Evolutionary conservation across 2,113 vertebrate genomes (phyloP).

Genomic region (Prunella fulvescens): DNA sequence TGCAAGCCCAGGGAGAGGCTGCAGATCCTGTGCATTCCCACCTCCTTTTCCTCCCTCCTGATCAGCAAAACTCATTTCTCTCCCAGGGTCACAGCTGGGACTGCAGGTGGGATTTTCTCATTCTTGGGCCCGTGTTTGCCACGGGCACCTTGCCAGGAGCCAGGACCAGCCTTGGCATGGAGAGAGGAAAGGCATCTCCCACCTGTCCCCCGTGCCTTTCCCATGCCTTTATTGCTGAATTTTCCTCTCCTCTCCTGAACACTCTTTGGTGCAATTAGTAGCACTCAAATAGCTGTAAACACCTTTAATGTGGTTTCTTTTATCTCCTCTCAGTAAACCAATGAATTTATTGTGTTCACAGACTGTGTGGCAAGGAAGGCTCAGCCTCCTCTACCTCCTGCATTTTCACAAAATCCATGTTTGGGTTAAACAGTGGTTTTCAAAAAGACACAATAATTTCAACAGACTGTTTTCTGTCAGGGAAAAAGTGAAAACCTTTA

Average conservation of each 20-base stretch:
- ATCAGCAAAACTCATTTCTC: not conserved
- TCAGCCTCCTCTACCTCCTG: not conserved
- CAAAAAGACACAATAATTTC: not conserved
- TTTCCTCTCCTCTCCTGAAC: not conserved
- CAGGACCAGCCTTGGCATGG: accelerated
- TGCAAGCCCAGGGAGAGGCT: not conserved
- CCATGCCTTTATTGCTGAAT: not conserved
- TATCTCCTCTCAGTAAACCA: not conserved
- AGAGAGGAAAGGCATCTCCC: not conserved
- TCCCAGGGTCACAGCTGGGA: not conserved
- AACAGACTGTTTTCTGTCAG: not conserved
- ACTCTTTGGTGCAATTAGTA: not conserved
- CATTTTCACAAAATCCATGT: not conserved
- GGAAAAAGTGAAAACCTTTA: not conserved
- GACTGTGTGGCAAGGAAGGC: not conserved
- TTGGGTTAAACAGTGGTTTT: not conserved
- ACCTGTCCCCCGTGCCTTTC: not conserved
- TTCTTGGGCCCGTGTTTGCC: not conserved
- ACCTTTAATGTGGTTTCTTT: not conserved
- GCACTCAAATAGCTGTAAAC: not conserved
- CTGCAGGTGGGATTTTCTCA: accelerated
- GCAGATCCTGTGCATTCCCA: accelerated
- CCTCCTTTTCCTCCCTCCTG: not conserved
- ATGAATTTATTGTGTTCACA: not conserved
- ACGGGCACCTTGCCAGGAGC: not conserved